A percentile compares a stretch with the other conserved stretches of the same genome.
Evolutionary conservation across 2,797 vertebrate genomes (phyloP).

Genomic region (Pangasius larnaudii): DNA sequence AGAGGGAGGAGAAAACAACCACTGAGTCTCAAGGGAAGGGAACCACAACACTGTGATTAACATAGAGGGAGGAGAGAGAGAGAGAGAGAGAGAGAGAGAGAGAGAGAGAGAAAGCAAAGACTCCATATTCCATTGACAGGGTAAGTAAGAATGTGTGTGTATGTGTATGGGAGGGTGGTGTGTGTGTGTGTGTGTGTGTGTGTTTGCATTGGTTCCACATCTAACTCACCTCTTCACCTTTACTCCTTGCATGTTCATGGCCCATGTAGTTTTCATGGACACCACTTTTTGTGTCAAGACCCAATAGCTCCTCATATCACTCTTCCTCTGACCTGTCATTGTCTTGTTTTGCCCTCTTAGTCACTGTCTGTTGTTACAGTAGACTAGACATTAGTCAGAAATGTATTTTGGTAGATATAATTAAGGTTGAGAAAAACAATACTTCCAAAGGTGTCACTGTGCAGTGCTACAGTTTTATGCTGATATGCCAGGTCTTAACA

Average conservation of each 20-base stretch:
- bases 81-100: conserved; percentile 41
- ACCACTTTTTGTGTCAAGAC: conserved; percentile 13
- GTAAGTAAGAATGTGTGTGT: conserved; percentile 12
- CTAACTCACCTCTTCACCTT: conserved; percentile 45
- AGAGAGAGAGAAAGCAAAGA: conserved; percentile 25
- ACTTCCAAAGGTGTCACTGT: conserved; percentile 37
- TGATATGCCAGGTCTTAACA: conserved; percentile 15
- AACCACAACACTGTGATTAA: conserved; percentile 74
- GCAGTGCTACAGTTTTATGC: conserved; percentile 9
- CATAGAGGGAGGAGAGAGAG: conserved; percentile 44
- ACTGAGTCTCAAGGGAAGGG: conserved; percentile 50
- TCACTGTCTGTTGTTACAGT: conserved; percentile 44
- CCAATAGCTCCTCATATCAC: background rate
- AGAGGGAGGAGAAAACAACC: conserved; percentile 65
- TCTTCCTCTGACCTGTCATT: conserved; percentile 34
- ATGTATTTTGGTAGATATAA: conserved; percentile 45
- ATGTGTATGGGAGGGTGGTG: background rate
- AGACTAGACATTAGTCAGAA: conserved; percentile 53
- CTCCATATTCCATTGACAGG: conserved; percentile 62
- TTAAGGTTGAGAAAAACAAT: conserved; percentile 39
- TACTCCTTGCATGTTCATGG: conserved; percentile 30
- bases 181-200: conserved; percentile 18
- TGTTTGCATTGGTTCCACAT: background rate
- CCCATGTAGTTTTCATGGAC: conserved; percentile 10
- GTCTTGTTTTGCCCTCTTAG: conserved; percentile 53